Percentiles rank a stretch among this genome's conserved stretches.
Conservation (phyloP, 2,113 vertebrate species). For the Hippocampus zosterae region DNA sequence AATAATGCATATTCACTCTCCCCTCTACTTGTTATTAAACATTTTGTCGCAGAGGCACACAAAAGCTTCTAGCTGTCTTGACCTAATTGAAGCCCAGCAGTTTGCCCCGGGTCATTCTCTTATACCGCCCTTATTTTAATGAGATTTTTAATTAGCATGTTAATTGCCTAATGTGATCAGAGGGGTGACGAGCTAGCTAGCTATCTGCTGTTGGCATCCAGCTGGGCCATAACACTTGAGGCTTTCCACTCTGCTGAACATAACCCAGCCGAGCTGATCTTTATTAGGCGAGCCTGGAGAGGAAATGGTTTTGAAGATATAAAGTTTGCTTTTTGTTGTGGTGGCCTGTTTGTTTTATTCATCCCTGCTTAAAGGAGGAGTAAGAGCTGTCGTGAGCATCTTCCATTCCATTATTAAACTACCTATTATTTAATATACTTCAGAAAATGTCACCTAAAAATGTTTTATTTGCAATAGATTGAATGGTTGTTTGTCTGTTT, state of each 20-base stretch:
- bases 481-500: background rate
- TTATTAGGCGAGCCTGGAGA: slow-evolving; percentile 40
- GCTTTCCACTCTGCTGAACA: slow-evolving; percentile 52
- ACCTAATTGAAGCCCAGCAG: slow-evolving; percentile 73
- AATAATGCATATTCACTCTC: background rate
- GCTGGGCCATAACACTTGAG: slow-evolving; percentile 49
- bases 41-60: slow-evolving; percentile 33
- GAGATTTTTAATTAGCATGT: slow-evolving; percentile 79
- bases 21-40: slow-evolving; percentile 20
- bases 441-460: background rate
- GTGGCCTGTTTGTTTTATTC: slow-evolving; percentile 3
- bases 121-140: slow-evolving; percentile 75
- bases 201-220: slow-evolving; percentile 63
- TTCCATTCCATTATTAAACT: slow-evolving; percentile 26
- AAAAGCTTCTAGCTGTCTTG: slow-evolving; percentile 48
- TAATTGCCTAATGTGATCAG: slow-evolving; percentile 77
- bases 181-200: slow-evolving; percentile 59
- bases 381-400: slow-evolving; percentile 25
- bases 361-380: slow-evolving; percentile 14
- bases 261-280: slow-evolving; percentile 31
- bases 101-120: slow-evolving; percentile 68
- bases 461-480: background rate
- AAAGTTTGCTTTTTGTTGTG: slow-evolving; percentile 1
- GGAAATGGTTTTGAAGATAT: slow-evolving; percentile 19
- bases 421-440: slow-evolving; percentile 20